A percentile compares a stretch with the other conserved stretches of the same genome.
Conservation (phyloP, 2,797 vertebrate genomes). For the Malurus leucopterus region DNA sequence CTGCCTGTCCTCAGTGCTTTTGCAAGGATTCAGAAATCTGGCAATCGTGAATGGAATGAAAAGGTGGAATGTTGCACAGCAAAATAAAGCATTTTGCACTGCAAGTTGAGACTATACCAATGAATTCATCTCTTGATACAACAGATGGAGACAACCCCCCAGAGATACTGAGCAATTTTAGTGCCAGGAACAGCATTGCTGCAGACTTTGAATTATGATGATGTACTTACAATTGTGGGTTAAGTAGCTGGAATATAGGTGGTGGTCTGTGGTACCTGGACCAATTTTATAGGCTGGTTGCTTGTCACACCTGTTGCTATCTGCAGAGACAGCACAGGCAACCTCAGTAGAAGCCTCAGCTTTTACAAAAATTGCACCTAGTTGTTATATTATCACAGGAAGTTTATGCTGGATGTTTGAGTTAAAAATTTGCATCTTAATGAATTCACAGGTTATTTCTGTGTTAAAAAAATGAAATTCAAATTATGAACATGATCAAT, state of each 20-base stretch:
- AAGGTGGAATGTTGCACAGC: constrained; percentile 56
- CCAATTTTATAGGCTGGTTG: constrained; percentile 69
- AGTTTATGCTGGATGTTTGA: background rate
- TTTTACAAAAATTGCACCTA: constrained; percentile 60
- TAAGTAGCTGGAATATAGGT: constrained; percentile 71
- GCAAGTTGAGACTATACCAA: constrained; percentile 42
- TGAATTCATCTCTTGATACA: constrained; percentile 59
- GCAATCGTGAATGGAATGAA: background rate
- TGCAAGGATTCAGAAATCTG: background rate
- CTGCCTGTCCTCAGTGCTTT: background rate
- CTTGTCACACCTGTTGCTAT: constrained; percentile 74
- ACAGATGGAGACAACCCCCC: constrained; percentile 40
- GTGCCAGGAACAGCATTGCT: constrained; percentile 40
- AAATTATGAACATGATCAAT: background rate
- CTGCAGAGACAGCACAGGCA: constrained; percentile 75
- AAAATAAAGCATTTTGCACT: constrained; percentile 57
- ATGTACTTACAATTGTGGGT: constrained; percentile 73
- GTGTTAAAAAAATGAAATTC: constrained; percentile 10
- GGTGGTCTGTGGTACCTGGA: constrained; percentile 68
- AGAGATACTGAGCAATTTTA: constrained; percentile 42
- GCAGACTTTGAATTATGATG: constrained; percentile 26
- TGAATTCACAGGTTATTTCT: constrained; percentile 38
- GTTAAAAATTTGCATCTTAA: constrained; percentile 13
- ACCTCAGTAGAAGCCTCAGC: constrained; percentile 66
- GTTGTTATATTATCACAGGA: background rate